These are phyloP conservation scores for Sarcophaga subvicina DNA, from an alignment of 2,888 invertebrate species.

Conservation along the genomic window DNA sequence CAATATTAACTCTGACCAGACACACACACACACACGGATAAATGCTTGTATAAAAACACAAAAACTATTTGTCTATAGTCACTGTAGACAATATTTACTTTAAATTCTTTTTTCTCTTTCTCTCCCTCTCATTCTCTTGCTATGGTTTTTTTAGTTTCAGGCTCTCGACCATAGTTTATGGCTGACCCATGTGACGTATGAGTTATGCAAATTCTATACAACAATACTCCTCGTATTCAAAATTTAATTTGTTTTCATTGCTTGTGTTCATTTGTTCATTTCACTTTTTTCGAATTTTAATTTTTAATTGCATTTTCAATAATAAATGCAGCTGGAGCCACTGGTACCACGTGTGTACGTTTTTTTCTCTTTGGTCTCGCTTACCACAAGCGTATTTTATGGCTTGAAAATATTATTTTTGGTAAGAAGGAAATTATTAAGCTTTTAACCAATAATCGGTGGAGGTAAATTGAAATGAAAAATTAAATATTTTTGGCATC, in stretches of 20 bases:
- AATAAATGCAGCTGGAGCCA: constrained; percentile 44
- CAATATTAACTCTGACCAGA: neutral
- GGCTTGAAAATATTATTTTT: no score
- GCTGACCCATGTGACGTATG: constrained; percentile 41
- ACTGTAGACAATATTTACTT: constrained; percentile 7
- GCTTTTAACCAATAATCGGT: no score
- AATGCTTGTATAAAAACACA: neutral
- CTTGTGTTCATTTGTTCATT: neutral
- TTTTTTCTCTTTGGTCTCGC: neutral
- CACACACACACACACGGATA: neutral
- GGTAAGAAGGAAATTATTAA: no score
- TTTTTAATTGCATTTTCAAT: constrained; percentile 55
- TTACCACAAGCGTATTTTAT: no score
- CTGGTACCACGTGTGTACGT: no score
- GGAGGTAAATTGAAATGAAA: no score
- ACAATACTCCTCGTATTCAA: neutral
- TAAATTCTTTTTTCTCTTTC: neutral
- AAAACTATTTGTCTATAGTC: constrained; percentile 8
- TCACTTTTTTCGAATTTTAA: constrained; percentile 26
- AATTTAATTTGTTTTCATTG: constrained; percentile 11
- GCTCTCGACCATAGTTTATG: constrained; percentile 1
- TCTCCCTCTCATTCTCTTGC: neutral
- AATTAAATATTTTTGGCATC: no score
- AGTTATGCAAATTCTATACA: constrained; percentile 31
- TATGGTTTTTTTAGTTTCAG: neutral